phyloP scores from a whole-genome alignment of 2,888 invertebrate species.

The Nephrotoma flavescens region DNA sequence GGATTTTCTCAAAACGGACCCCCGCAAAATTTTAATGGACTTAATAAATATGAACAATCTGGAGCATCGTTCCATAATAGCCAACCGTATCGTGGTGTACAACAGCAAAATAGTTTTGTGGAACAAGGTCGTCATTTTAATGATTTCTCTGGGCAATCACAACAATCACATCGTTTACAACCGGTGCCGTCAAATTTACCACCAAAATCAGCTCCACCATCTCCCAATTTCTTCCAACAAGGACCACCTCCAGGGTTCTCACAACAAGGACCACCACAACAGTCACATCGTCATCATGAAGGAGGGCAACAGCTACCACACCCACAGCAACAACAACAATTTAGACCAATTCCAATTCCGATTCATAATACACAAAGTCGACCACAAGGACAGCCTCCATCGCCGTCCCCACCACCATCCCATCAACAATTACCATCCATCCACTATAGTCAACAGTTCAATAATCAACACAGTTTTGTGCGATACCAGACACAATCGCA shows the following conservation, averaged over 20 bases:
- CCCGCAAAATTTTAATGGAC: neutral
- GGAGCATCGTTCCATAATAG: neutral
- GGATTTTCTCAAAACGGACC: neutral
- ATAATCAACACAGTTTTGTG: neutral
- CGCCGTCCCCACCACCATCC: conserved; percentile 30
- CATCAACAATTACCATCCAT: conserved; percentile 18
- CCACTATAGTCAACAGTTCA: neutral
- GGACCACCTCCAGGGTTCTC: neutral
- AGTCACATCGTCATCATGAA: conserved; percentile 6
- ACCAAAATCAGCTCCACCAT: neutral
- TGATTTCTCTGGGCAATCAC: conserved; percentile 10
- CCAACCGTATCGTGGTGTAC: neutral
- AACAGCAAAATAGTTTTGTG: neutral
- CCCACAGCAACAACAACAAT: conserved; percentile 22
- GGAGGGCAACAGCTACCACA: conserved; percentile 12
- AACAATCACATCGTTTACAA: conserved; percentile 14
- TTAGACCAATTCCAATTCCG: conserved; percentile 30
- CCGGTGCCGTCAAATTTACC: conserved; percentile 12
- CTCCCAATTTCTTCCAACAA: neutral
- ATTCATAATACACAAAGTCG: conserved; percentile 32
- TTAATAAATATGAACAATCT: neutral
- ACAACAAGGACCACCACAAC: neutral
- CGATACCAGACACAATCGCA: neutral
- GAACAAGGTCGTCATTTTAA: conserved; percentile 2
- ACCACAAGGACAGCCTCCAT: conserved; percentile 13